Base-by-base conservation (phyloP, 2,888 invertebrate genomes). In the Xestia xanthographa region DNA sequence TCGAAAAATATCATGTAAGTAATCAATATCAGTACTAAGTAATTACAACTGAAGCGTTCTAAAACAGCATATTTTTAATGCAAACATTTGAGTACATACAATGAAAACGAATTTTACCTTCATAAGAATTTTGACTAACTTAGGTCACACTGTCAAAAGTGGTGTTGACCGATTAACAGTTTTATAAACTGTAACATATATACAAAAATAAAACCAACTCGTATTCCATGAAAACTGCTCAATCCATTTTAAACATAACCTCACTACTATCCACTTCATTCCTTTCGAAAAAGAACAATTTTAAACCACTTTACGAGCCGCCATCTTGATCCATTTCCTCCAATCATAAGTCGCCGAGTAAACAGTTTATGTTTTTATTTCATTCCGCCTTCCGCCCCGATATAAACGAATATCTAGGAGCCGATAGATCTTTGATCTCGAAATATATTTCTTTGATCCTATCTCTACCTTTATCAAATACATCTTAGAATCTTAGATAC, bases 391-490 rank as follows among this genome's bases (percentile, higher is more conserved):
- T 45, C 68, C 66, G 26, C 29, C 38, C 69, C 66, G 63, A 75
- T 68, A 80, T 80, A 76, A 86, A 77, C 74, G 68, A 82, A 79
- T 76, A 75, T 72, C 71, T 75, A 76, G 74, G 41, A 65, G 22
- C 63, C 53, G 38, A 75, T 71, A 43, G 34, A 53, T 48, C 87
- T 87, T 86, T 88, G 87, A 86, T 86, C 73, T 79, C 60, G 20
- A 71, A 75, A 75, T 74, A 75, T 74, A 86, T 87, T 81, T 81
- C 88, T 81, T 87, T 86, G 88, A 87, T 74, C 62, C 12, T 50
- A 68, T 75, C 43, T 45, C n/a, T 56, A 56, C 70, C 79, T 77
- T 82, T 77, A 74, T 66, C 71, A 82, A 79, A 74, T 75, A 88
- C 50, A 69, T 69, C 69, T 79, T 71, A 79, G 11, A 65, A 75